phyloP scores from a whole-genome alignment of 2,888 invertebrate genomes.

The Agriopis aurantiaria region DNA sequence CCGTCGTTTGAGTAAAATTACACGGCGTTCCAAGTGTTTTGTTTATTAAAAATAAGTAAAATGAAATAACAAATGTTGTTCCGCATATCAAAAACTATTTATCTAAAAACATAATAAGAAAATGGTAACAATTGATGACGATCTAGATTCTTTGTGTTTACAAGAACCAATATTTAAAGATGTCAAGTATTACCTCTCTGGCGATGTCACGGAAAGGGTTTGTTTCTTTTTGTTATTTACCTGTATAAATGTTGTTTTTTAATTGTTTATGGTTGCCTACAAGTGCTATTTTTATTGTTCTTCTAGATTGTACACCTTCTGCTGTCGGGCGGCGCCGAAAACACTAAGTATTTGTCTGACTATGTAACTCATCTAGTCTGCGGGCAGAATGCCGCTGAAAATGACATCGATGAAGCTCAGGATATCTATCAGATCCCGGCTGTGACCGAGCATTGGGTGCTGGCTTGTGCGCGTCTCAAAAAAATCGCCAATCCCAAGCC shows the following conservation, averaged over 20 bases:
- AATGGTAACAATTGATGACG: slow-evolving; percentile 85
- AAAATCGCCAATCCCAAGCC: slow-evolving; percentile 90
- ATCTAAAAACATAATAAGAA: slow-evolving; percentile 61
- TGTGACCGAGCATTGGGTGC: slow-evolving; percentile 95
- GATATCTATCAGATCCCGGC: slow-evolving; percentile 98
- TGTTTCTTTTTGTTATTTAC: slow-evolving; percentile 70
- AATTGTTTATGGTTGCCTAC: slow-evolving; percentile 53
- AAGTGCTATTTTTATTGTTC: slow-evolving; percentile 42
- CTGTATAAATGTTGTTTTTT: slow-evolving; percentile 57
- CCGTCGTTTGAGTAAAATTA: slow-evolving; percentile 69
- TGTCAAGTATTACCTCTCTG: slow-evolving; percentile 94
- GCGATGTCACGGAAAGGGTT: slow-evolving; percentile 92
- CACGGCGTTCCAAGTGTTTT: slow-evolving; percentile 41
- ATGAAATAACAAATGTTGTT: slow-evolving; percentile 41
- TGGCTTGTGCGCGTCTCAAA: slow-evolving; percentile 87
- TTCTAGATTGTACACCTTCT: slow-evolving; percentile 91
- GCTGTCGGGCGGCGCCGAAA: slow-evolving; percentile 95
- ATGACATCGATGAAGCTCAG: slow-evolving; percentile 95
- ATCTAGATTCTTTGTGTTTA: slow-evolving; percentile 83
- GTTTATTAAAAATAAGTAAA: slow-evolving; percentile 38
- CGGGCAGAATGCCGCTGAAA: slow-evolving; percentile 93
- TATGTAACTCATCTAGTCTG: slow-evolving; percentile 97
- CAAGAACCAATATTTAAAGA: slow-evolving; percentile 91
- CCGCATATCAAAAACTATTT: slow-evolving; percentile 35
- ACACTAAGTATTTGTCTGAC: slow-evolving; percentile 95